Base-by-base conservation (phyloP, 35 echinoderm and acorn worm genomes). In the Strongylocentrotus purpuratus region DNA sequence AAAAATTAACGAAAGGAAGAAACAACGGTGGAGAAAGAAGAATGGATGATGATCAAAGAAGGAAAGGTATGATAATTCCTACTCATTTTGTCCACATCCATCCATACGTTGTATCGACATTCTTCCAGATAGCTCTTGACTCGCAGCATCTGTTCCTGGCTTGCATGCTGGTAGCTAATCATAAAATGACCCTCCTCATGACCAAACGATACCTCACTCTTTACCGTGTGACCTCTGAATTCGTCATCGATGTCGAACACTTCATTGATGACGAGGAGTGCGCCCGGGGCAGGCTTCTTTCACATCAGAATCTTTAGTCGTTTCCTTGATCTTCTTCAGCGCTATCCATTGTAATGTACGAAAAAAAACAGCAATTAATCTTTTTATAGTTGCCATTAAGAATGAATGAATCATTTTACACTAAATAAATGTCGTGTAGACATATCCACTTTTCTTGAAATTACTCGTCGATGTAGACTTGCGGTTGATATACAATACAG, bases 11-110 rank as follows among this genome's bases (percentile, higher is more conserved):
- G 35, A 41, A 41, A 41, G 35, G 3, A n/a, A 41, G 0, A 41
- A 41, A 41, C 3, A 41, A 3, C 35, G 14, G 50, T 55, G 50
- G 14, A 55, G 6, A 55, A 0, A 55, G 11, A 59, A 14, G 52
- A 59, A 17, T 59, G 52, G 52, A 17, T 59, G 52, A 59, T 59
- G 25, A 25, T 70, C 13, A 33, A 22, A 61, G 33, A 8, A 61
- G 31, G 61, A 25, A 70, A 28, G 6, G 35, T 59, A 59, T 12
- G 11, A 59, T 14, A 28, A 70, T 70, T 70, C 61, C 31, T 86
- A 94, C 94, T 94, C 94, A 96, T 96, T 65, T 92, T 88, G 58
- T 96, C 96, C 6, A 96, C 45, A 92, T 96, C 96, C 96, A 96
- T 94, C 96, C 96, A 96, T 4, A 96, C 86, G 33, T 58, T 31